These are phyloP conservation scores for Phodopus roborovskii DNA, from an alignment of 2,113 vertebrate species.

Conservation along the genomic window DNA sequence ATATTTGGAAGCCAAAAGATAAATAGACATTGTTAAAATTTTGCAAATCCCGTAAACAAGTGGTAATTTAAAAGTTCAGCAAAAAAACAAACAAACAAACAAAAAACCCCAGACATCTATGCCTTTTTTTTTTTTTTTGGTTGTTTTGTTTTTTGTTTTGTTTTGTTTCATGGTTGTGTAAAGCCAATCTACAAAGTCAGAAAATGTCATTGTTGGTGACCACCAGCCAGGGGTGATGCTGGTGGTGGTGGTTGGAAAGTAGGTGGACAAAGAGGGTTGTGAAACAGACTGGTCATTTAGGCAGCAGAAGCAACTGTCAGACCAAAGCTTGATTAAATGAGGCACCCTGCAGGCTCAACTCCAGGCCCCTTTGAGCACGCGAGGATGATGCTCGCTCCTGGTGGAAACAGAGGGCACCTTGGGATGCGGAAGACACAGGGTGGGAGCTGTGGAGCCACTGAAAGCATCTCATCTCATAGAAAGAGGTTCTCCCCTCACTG, in stretches of 20 bases:
- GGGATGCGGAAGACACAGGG: rapidly evolving
- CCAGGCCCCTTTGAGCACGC: neutral
- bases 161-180: too few species aligned
- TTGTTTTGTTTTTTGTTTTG: too few species aligned
- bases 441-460: neutral
- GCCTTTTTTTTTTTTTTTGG: neutral
- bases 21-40: neutral
- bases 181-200: neutral
- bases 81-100: too few species aligned
- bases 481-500: neutral
- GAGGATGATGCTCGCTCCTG: neutral
- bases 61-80: neutral
- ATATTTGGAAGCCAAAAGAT: neutral
- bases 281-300: neutral
- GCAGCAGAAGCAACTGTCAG: neutral
- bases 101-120: neutral
- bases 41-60: neutral
- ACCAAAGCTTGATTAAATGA: neutral
- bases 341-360: rapidly evolving
- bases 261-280: neutral
- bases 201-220: neutral
- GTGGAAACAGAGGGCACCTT: neutral
- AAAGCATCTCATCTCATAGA: neutral
- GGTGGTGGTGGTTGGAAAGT: neutral
- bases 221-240: neutral